A percentile compares a stretch with the other conserved stretches of the same genome.
Conservation (phyloP, 2,797 vertebrate genomes). For the Ptychobarbus kaznakovi region DNA sequence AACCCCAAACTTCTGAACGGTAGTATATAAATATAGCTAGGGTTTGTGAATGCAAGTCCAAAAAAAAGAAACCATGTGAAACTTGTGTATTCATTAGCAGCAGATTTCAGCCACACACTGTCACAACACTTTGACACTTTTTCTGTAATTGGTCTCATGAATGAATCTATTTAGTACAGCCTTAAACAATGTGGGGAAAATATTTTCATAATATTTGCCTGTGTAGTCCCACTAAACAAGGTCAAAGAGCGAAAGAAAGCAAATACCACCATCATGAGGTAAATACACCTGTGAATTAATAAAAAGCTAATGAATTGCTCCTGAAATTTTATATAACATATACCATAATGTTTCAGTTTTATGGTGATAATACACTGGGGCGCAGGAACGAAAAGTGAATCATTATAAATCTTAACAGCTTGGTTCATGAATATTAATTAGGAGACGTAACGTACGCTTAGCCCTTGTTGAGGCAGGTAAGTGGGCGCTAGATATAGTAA, state of each 20-base stretch:
- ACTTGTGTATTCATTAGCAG: not conserved
- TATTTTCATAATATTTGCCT: not conserved
- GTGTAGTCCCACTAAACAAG: not conserved
- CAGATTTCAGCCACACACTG: not conserved
- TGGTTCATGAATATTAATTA: slow-evolving; percentile 23
- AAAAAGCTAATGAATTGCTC: not conserved
- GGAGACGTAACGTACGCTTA: not conserved
- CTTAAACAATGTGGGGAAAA: not conserved
- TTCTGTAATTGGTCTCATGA: slow-evolving; percentile 18
- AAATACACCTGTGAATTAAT: not conserved
- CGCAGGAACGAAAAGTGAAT: not conserved
- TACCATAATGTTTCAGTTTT: not conserved
- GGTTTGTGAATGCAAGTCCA: not conserved
- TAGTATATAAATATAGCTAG: not conserved
- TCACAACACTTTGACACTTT: slow-evolving; percentile 13
- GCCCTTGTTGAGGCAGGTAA: slow-evolving; percentile 10
- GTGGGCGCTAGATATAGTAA: not conserved
- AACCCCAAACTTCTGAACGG: not conserved
- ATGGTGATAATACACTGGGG: not conserved
- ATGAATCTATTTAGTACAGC: slow-evolving; percentile 4
- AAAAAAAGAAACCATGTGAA: not conserved
- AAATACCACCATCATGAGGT: not conserved
- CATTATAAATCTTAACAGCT: slow-evolving; percentile 15
- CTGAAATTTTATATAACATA: not conserved
- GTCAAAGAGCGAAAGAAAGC: not conserved